Percentiles rank a stretch among this genome's conserved stretches.
These are phyloP conservation scores for Drosophila mercatorum DNA, from an alignment of 2,888 invertebrate genomes.

Conservation along the genomic window DNA sequence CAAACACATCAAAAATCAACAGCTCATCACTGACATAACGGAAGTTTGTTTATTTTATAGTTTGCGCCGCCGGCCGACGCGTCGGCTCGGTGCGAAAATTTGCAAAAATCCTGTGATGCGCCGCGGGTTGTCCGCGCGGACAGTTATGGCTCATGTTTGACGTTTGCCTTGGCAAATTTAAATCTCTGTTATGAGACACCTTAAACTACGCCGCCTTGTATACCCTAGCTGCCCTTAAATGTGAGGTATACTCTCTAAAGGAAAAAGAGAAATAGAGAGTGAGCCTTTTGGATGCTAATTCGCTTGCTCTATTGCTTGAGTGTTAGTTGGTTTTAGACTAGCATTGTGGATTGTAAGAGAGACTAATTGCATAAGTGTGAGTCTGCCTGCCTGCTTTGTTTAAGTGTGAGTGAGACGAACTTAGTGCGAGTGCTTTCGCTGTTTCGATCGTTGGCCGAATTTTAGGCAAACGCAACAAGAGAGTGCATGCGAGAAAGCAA, in stretches of 20 bases:
- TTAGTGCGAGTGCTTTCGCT: not conserved
- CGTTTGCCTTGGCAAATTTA: constrained; percentile 69
- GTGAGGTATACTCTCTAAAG: constrained; percentile 8
- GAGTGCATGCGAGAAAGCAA: too few relatives aligned
- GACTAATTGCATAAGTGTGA: not conserved
- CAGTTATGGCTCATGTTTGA: constrained; percentile 63
- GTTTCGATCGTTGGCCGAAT: not conserved
- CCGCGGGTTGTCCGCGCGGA: constrained; percentile 62
- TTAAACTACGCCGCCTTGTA: constrained; percentile 28
- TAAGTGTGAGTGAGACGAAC: not conserved
- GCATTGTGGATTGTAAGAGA: not conserved
- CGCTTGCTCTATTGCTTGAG: not conserved
- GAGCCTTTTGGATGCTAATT: not conserved
- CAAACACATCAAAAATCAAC: constrained; percentile 84
- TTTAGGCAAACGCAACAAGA: too few relatives aligned
- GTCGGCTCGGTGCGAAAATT: constrained; percentile 67
- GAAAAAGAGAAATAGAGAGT: not conserved
- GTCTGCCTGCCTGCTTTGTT: not conserved
- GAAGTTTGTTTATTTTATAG: constrained; percentile 84
- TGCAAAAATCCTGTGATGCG: constrained; percentile 53
- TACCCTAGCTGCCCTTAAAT: not conserved
- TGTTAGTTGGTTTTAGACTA: not conserved
- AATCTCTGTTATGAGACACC: constrained; percentile 71
- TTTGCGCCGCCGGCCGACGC: constrained; percentile 62
- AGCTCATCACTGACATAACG: constrained; percentile 65